These are phyloP conservation scores for Amazona vittata DNA, from an alignment of 2,113 vertebrate genomes.

Conservation along the genomic window DNA sequence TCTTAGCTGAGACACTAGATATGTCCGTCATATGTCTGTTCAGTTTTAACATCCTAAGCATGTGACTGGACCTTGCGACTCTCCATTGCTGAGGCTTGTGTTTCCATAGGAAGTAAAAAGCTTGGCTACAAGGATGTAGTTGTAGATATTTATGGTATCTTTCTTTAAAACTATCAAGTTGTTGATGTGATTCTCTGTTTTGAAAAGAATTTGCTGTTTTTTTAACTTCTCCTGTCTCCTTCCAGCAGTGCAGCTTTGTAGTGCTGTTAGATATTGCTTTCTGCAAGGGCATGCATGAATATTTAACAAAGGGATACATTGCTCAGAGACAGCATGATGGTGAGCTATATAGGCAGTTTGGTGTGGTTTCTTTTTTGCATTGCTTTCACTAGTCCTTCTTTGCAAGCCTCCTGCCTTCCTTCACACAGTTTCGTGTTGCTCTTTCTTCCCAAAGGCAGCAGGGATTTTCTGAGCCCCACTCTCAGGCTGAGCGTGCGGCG, in stretches of 20 bases:
- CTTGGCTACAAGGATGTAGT: background rate
- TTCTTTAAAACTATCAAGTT: background rate
- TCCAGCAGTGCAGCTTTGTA: background rate
- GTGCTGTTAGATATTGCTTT: background rate
- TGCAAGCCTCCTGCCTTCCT: background rate
- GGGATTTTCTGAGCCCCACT: background rate
- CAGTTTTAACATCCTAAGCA: background rate
- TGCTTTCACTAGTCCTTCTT: background rate
- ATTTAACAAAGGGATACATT: too few species aligned
- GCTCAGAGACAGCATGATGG: background rate
- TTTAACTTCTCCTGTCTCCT: background rate
- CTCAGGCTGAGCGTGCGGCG: accelerated
- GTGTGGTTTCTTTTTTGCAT: background rate
- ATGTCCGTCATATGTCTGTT: background rate
- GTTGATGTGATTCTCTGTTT: background rate
- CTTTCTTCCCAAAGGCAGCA: background rate
- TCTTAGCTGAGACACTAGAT: background rate
- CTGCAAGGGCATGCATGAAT: background rate
- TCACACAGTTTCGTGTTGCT: accelerated
- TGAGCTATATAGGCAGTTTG: accelerated
- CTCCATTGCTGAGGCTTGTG: background rate
- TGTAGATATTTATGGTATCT: accelerated
- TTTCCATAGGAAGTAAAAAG: background rate
- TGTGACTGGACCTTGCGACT: background rate
- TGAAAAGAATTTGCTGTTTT: background rate